phyloP scores from a whole-genome alignment of 2,113 vertebrate genomes.

The Cebidichthys violaceus region DNA sequence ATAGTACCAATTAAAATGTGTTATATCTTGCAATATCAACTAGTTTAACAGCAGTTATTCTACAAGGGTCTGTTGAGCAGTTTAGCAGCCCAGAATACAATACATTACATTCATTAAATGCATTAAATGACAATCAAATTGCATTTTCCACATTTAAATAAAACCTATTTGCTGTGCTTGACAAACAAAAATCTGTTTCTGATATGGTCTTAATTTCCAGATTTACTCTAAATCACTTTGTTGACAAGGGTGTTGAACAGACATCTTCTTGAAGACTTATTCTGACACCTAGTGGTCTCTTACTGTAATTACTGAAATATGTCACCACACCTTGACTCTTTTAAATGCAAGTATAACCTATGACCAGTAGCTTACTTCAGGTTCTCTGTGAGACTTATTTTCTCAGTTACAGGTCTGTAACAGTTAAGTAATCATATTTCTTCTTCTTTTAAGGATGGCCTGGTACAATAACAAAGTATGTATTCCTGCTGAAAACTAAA shows the following conservation, averaged over 20 bases:
- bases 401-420: neutral
- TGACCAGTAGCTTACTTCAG: neutral
- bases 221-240: neutral
- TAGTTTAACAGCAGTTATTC: neutral
- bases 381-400: neutral
- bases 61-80: neutral
- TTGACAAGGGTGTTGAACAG: neutral
- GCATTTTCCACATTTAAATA: neutral
- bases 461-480: neutral
- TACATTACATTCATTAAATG: neutral
- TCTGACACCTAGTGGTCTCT: constrained; percentile 73
- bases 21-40: neutral
- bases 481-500: neutral
- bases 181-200: neutral
- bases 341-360: neutral
- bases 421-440: neutral
- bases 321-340: constrained; percentile 12
- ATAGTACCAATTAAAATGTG: neutral
- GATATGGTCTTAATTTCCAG: neutral
- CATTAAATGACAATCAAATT: neutral
- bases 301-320: constrained; percentile 1
- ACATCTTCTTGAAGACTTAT: constrained; percentile 24
- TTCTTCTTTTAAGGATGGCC: neutral
- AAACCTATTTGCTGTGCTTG: neutral
- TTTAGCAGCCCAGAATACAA: neutral